Conservation (phyloP, 2,113 vertebrate genomes). For the Ivindomyrus marchei region DNA sequence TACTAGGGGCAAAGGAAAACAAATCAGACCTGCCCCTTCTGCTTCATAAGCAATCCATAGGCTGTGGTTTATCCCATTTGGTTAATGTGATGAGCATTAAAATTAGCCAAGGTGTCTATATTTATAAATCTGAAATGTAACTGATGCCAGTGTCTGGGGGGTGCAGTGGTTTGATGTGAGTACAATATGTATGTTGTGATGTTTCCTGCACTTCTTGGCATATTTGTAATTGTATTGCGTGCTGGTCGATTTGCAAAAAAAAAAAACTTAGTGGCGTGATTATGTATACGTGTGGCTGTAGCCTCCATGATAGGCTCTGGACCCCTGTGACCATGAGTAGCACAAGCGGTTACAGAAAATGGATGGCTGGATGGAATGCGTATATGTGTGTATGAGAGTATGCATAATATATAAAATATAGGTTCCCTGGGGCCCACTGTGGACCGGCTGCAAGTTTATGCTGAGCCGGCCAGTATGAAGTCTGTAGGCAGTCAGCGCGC, state of each 20-base stretch:
- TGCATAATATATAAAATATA: neutral
- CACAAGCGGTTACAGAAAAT: neutral
- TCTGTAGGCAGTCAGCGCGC: neutral
- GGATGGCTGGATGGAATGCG: neutral
- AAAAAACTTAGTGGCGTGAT: neutral
- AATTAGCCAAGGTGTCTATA: neutral
- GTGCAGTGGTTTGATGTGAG: neutral
- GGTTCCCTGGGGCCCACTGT: neutral
- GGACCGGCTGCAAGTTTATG: neutral
- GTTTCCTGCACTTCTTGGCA: neutral
- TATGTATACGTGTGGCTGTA: neutral
- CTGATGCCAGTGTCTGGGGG: neutral
- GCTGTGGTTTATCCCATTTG: neutral
- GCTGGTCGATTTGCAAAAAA: neutral
- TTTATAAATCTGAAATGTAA: neutral
- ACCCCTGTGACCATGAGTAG: neutral
- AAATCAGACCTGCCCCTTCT: neutral
- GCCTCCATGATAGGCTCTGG: neutral
- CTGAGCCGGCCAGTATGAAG: neutral
- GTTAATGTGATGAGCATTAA: neutral
- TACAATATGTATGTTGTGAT: neutral
- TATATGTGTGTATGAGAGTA: neutral
- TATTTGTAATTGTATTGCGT: neutral
- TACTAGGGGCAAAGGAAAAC: neutral
- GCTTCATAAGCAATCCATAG: neutral